These are phyloP conservation scores for Pollenia labialis DNA, from an alignment of 2,888 invertebrate genomes.

Conservation along the genomic window DNA sequence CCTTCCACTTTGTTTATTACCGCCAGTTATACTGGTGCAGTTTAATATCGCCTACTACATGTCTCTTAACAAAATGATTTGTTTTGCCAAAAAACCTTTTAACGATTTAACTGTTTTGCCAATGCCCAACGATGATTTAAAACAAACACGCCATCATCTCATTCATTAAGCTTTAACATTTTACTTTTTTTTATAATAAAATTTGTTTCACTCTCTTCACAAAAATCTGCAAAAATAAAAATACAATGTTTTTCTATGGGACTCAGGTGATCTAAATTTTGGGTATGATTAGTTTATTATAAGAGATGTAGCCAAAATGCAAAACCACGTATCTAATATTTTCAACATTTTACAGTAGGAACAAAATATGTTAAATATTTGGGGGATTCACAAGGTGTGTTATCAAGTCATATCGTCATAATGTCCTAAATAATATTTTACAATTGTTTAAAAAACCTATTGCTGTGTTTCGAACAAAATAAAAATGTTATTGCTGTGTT, in stretches of 20 bases:
- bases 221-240: background rate
- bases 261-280: background rate
- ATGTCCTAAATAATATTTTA: too few relatives aligned
- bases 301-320: background rate
- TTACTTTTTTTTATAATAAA: conserved; percentile 50
- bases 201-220: conserved; percentile 12
- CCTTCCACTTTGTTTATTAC: conserved; percentile 45
- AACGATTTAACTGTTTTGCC: conserved; percentile 28
- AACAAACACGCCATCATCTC: conserved; percentile 72
- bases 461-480: too few relatives aligned
- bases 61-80: conserved; percentile 53
- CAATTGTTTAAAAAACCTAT: too few relatives aligned
- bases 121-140: conserved; percentile 57
- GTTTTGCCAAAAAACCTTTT: conserved; percentile 12
- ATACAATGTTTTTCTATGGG: conserved; percentile 7
- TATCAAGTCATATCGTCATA: too few relatives aligned
- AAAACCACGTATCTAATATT: too few relatives aligned
- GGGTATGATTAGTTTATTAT: background rate
- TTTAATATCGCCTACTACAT: conserved; percentile 51
- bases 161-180: conserved; percentile 70
- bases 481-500: too few relatives aligned
- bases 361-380: too few relatives aligned
- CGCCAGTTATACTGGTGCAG: conserved; percentile 16
- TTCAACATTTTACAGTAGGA: too few relatives aligned
- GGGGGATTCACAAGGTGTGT: too few relatives aligned